Evolutionary conservation across 2,113 vertebrate genomes (phyloP), one percentile per base, ranked within the genome.

Genomic region (Cettia cetti): DNA sequence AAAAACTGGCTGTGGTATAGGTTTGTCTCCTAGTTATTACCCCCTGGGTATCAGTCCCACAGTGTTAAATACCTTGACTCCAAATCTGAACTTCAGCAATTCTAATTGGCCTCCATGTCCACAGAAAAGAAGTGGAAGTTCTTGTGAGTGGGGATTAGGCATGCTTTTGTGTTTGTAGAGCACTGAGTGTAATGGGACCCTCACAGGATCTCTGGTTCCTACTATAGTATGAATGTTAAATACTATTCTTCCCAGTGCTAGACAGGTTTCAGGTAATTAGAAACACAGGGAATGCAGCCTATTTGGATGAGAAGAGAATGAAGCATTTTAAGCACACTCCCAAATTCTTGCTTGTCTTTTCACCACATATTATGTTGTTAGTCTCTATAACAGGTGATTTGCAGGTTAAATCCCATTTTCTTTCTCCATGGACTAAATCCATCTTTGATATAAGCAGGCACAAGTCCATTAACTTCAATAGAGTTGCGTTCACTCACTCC

Each of bases 391-490:
- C 68, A 95, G 93, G 88, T 93, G 88, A 95, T 96, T 94, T 90
- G 49, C 88, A 95, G 92, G 88, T 96, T 95, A 96, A 96, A 94
- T 89, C 82, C 72, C 82, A 69, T 94, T 97, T 96, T 96, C 85
- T 49, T 94, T 86, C 85, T 93, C 79, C 59, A 28, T 50, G 90
- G 90, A 80, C 90, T 92, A 93, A 95, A 96, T 92, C 92, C 88
- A 86, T 91, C 83, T 95, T 76, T 96, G 82, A 86, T 93, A 83
- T 84, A 92, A 93, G 92, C 0, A 4, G 66, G 94, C 31, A 7
- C 71, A 94, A 96, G 94, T 93, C 95, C 94, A 96, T 97, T 96
- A 96, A 88, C 90, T 95, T 92, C 92, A 92, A 70, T 74, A 92
- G 88, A 94, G 90, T 88, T 93, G 52, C 6, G 2, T 88, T 95